Evolutionary conservation across 2,113 vertebrate species (phyloP).

Genomic region (Aythya baeri): DNA sequence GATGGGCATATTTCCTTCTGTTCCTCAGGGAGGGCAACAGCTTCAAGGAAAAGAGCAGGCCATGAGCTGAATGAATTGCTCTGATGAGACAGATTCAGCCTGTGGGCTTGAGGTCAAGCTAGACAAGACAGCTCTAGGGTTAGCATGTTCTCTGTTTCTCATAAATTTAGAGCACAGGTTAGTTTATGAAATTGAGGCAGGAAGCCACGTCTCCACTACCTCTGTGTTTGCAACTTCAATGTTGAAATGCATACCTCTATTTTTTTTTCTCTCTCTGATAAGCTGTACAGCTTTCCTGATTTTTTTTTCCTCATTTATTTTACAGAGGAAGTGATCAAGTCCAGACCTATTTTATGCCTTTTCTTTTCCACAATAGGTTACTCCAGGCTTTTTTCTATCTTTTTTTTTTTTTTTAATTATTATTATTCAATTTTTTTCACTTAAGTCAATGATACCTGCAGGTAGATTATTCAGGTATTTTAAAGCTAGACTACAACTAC

Average conservation of each 20-base stretch:
- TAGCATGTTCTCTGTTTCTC: not conserved
- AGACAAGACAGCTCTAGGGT: not conserved
- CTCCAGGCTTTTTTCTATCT: constrained; percentile 38
- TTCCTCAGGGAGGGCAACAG: not conserved
- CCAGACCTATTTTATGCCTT: not conserved
- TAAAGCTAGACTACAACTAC: constrained; percentile 2
- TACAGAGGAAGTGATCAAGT: not conserved
- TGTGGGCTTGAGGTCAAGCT: not conserved
- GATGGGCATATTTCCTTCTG: not conserved
- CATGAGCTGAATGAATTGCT: not conserved
- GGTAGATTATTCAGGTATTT: constrained; percentile 57
- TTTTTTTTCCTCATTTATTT: not conserved
- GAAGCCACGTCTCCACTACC: not conserved
- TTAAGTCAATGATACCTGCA: not conserved
- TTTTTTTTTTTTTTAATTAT: not conserved
- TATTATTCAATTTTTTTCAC: constrained; percentile 38
- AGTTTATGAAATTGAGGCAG: constrained; percentile 39
- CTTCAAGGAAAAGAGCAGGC: not conserved
- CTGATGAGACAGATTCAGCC: not conserved
- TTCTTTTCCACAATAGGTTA: constrained; percentile 27
- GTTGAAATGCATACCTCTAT: not conserved
- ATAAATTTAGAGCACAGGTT: constrained; percentile 20
- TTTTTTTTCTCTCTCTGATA: not conserved
- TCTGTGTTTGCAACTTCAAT: constrained; percentile 48
- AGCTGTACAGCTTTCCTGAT: not conserved